A percentile compares a stretch with the other conserved stretches of the same genome.
Conservation (phyloP, 2,113 vertebrate species). For the Perognathus longimembris region DNA sequence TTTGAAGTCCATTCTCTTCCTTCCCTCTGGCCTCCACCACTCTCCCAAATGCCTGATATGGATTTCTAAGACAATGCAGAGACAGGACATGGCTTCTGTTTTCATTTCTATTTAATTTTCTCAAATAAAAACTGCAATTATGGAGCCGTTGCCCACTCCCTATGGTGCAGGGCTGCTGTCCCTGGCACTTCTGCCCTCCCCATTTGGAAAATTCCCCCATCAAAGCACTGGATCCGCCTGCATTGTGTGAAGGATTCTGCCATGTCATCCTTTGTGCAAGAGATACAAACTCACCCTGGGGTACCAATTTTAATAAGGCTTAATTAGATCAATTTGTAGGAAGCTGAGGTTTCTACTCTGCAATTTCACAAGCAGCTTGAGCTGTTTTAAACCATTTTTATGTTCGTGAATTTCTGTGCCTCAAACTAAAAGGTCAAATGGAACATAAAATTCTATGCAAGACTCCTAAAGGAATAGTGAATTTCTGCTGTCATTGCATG, state of each 20-base stretch:
- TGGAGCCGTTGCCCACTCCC: background rate
- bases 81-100: slow-evolving; percentile 34
- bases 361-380: slow-evolving; percentile 70
- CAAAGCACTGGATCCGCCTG: slow-evolving; percentile 44
- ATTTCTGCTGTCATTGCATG: background rate
- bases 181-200: slow-evolving; percentile 29
- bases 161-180: slow-evolving; percentile 17
- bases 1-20: background rate
- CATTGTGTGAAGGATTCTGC: slow-evolving; percentile 56
- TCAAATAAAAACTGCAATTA: slow-evolving; percentile 60
- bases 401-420: slow-evolving; percentile 55
- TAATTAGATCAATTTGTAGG: slow-evolving; percentile 80
- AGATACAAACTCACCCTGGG: slow-evolving; percentile 67
- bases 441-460: slow-evolving; percentile 56
- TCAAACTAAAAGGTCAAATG: slow-evolving; percentile 68
- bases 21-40: background rate
- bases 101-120: slow-evolving; percentile 65
- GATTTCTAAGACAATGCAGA: background rate
- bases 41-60: background rate
- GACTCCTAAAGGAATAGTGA: slow-evolving; percentile 36
- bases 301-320: slow-evolving; percentile 69
- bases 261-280: slow-evolving; percentile 62
- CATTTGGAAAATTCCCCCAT: slow-evolving; percentile 67
- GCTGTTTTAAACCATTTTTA: slow-evolving; percentile 56
- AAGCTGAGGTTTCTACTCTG: slow-evolving; percentile 59